Evolutionary conservation across 2,113 vertebrate genomes (phyloP), one percentile per base, ranked within the genome.

Genomic region (Nothobranchius kuhntae): DNA sequence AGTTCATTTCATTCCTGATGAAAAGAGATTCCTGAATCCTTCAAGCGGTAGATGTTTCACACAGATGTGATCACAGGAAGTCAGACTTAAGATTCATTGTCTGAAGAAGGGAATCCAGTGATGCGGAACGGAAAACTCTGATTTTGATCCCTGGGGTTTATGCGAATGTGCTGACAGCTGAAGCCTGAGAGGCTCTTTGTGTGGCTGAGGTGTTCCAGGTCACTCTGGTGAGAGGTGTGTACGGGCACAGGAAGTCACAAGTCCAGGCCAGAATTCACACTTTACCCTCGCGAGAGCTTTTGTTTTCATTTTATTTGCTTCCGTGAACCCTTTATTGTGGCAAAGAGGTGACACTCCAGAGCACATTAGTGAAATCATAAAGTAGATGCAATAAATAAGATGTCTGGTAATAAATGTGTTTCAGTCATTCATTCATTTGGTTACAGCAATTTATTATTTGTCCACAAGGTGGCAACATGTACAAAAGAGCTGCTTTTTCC

Each of bases 391-490:
- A 21, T 21, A 21, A 21, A 21, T 21, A 21, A 21, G 21, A 21
- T 21, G 21, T 21, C 21, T 21, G 21, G 21, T 21, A 21, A 21
- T 21, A 21, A 21, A 21, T 21, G 21, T 21, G 21, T 21, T 21
- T 58, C 40, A 62, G 52, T 13, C 45, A 35, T 30, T 67, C 65
- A 24, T 57, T 57, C 51, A 40, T 26, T 64, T 44, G 26, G 7
- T 3, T 10, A 0, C 4, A 44, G 13, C 36, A 42, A 36, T 26
- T 30, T 48, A 53, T 38, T 3, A 2, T 7, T 47, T 63, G 53
- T 76, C 87, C 87, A 87, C 68, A 65, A 74, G 87, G 75, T 86
- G 85, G 83, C 77, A 79, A 36, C 63, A 63, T 8, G 74, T 76
- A 56, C 80, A 71, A 81, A 80, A 45, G 24, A 80, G 53, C 46